Conservation (phyloP, 2,113 vertebrate species). For the Nycticryphes semicollaris region DNA sequence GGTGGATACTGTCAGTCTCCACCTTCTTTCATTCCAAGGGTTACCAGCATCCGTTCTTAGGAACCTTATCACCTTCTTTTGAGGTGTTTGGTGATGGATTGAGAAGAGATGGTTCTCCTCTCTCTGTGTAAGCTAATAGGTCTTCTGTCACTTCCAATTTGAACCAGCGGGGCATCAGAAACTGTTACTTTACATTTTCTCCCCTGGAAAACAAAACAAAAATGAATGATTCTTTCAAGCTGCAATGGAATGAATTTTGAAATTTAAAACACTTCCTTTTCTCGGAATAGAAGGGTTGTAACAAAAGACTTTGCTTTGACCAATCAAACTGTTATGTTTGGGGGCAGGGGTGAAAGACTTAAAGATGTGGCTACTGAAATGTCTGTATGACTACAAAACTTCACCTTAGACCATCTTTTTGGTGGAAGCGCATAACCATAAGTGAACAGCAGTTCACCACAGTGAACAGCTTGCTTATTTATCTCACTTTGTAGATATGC, state of each 20-base stretch:
- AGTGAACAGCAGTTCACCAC: background rate
- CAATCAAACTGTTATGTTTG: background rate
- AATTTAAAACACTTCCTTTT: background rate
- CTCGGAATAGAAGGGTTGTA: background rate
- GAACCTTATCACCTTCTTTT: background rate
- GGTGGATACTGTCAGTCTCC: background rate
- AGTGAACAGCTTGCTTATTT: background rate
- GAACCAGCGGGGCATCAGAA: background rate
- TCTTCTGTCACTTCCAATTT: conserved; percentile 38
- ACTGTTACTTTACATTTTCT: conserved; percentile 4
- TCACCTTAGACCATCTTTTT: background rate
- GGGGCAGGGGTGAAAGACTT: background rate
- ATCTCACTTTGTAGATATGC: background rate
- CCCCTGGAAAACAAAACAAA: background rate
- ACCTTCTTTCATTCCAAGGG: background rate
- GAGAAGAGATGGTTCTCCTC: background rate
- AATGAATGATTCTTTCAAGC: background rate
- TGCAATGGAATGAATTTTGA: background rate
- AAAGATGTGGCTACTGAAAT: background rate
- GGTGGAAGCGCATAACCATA: background rate
- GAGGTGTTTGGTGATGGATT: background rate
- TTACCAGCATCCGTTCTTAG: background rate
- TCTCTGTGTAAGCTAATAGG: background rate
- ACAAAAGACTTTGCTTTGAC: background rate
- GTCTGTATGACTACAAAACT: background rate